phyloP scores from a whole-genome alignment of 2,888 invertebrate species.

The Sepiola atlantica region DNA sequence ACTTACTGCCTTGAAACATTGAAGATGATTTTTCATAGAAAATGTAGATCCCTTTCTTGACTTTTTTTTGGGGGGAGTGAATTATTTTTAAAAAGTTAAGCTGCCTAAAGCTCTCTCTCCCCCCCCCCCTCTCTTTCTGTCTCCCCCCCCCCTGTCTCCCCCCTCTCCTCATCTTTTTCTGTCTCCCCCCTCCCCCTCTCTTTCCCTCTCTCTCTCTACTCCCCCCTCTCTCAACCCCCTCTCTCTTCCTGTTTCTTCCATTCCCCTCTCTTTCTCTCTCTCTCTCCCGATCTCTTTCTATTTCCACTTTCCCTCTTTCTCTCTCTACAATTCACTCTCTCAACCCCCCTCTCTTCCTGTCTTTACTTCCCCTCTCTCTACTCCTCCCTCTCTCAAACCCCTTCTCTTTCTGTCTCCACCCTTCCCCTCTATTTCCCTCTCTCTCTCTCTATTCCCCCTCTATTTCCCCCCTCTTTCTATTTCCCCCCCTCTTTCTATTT shows the following conservation, averaged over 20 bases:
- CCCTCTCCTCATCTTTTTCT: background rate
- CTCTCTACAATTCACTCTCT: background rate
- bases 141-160: background rate
- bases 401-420: background rate
- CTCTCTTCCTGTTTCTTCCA: too few relatives aligned
- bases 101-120: background rate
- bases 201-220: background rate
- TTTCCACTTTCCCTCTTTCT: background rate
- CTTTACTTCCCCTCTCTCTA: background rate
- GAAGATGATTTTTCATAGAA: too few relatives aligned
- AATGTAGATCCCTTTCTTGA: too few relatives aligned
- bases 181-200: background rate
- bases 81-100: too few relatives aligned
- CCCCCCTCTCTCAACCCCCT: background rate
- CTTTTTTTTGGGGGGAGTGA: too few relatives aligned
- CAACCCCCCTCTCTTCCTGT: background rate
- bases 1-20: too few relatives aligned
- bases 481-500: background rate
- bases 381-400: fast-evolving
- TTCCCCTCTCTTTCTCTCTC: background rate
- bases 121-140: background rate
- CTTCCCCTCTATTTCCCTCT: background rate
- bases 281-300: background rate
- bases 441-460: background rate
- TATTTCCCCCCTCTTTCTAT: background rate